Base-by-base conservation (phyloP, 1,140 invertebrate genomes). In the Megathymus violae region DNA sequence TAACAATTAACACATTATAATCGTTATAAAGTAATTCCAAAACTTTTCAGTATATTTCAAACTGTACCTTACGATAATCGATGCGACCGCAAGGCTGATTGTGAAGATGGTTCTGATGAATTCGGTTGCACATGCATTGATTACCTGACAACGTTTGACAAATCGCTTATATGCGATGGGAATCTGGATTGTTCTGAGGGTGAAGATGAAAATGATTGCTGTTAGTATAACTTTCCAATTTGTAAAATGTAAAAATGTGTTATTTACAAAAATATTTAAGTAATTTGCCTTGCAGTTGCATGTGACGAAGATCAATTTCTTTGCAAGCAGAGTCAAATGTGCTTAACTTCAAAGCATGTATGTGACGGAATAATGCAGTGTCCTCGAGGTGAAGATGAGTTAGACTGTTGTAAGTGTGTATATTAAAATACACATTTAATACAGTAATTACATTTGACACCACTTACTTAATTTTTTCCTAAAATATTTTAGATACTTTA, bases 71-170 rank as follows among this genome's bases (percentile, higher is more conserved):
- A 91, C 0, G 60, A 72, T 6, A 89, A 92, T 64, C 92, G 93
- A 47, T 98, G 97, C 76, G 92, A 98, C 82, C 92, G 92, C 15
- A 85, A 93, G 36, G 78, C 93, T 11, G 96, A 97, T 74, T 97
- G 97, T 83, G 94, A 96, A 78, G 96, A 98, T 85, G 94, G 94
- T 10, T 95, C 94, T 0, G 97, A 98, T 83, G 97, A 97, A 90
- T 64, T 90, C 0, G 84, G 93, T 64, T 98, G 97, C 73, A 93
- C 90, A 0, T 97, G 96, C 80, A 91, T 84, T 41, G 95, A 97
- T 71, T 94, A 93, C 78, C 83, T 97, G 0, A 70, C 69, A 27
- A 79, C 81, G n/a, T 71, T 82, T 6, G 78, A 93, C 69, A 87
- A 92, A 9, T 80, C 85, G 3, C 88, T 94, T 0, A 91, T 97